Base-by-base conservation (phyloP, 2,113 vertebrate species). In the Microcebus jonahi region DNA sequence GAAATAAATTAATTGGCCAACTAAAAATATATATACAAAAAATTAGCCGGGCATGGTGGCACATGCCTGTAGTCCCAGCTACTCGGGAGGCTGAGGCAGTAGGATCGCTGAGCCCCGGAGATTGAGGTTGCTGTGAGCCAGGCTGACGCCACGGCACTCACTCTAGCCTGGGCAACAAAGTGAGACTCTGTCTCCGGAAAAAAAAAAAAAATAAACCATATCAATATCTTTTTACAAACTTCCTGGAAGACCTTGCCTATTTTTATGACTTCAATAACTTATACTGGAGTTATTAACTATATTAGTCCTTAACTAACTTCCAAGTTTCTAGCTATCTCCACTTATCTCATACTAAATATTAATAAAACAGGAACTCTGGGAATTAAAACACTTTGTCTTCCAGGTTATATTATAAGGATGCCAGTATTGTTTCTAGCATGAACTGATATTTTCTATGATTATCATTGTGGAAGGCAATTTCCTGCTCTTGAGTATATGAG, bases 251-350 rank as follows among this genome's bases (percentile, higher is more conserved):
- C 8, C 27, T 34, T 90, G 13, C 29, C 63, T 18, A 76, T 87
- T 87, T 87, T 93, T 63, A 86, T 70, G 67, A 17, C 57, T 92
- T 92, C 59, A 94, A 55, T 67, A 85, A 92, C 65, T 89, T 50
- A 81, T 36, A 81, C 34, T 94, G 67, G 50, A 61, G n/a, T 68
- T 88, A 36, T 61, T 39, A 84, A 45, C n/a, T 92, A 3, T 76
- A 71, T 73, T 59, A 79, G n/a, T 45, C 65, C 50, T 80, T 92
- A 77, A 82, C 57, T 70, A 86, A 79, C 45, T 83, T 80, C 57
- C 25, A 59, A 34, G 84, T 84, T 94, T 63, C 42, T 57, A 85
- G 73, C 23, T 84, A 42, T 34, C 61, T 86, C 59, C 39, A 81
- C 27, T 68, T 92, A 86, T 48, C 20, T 75, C 23, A 86, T 7